Evolutionary conservation across 35 echinoderm and acorn worm genomes (phyloP).

Genomic region (Apostichopus parvimensis): DNA sequence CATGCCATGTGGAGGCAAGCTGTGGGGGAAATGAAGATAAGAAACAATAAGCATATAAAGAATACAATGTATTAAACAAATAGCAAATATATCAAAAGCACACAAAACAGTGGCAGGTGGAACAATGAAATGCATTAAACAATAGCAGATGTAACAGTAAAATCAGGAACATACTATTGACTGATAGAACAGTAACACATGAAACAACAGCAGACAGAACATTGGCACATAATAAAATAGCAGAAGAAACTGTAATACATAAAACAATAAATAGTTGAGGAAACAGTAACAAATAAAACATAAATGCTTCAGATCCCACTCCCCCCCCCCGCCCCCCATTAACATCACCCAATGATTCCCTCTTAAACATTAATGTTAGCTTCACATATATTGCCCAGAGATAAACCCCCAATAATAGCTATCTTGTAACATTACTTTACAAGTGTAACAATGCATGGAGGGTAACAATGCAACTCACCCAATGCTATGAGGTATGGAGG

Average conservation of each 20-base stretch:
- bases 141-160: background rate
- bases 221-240: background rate
- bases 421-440: background rate
- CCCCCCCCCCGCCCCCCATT: no score
- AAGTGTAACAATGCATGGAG: background rate
- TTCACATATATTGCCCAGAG: background rate
- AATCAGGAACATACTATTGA: background rate
- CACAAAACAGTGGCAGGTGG: no score
- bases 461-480: constrained; percentile 62
- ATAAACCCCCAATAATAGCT: background rate
- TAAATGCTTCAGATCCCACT: background rate
- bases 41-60: background rate
- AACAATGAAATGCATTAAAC: background rate
- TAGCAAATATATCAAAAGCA: background rate
- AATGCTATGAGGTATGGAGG: constrained; percentile 78
- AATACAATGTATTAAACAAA: no score
- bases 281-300: background rate
- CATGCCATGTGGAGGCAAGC: constrained; percentile 99
- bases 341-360: no score
- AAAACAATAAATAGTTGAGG: background rate
- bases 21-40: constrained; percentile 17
- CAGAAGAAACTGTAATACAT: background rate
- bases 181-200: background rate
- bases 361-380: background rate
- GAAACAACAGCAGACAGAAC: background rate